Base-by-base conservation (phyloP, 2,113 vertebrate species). In the Pluvialis apricaria region DNA sequence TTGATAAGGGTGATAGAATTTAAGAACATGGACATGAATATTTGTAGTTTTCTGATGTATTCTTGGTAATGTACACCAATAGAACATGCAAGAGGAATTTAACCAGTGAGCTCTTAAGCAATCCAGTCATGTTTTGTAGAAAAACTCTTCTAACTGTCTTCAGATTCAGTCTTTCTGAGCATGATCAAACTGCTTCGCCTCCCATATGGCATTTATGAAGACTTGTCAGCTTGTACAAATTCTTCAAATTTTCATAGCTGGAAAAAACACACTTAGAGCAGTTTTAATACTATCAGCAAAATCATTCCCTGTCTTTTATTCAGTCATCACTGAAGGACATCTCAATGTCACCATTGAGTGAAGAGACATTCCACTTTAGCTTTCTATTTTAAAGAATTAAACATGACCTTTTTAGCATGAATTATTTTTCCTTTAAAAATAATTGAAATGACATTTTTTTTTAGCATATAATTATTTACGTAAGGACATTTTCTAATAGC, bases 381-480 rank as follows among this genome's bases (percentile, higher is more conserved):
- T 54, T 80, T 61, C 29, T 32, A 19, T 54, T 85, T 81, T 49
- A 55, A 92, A 81, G 38, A 65, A 76, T 26, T 25, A 29, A 28
- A 51, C 38, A 28, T 5, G 6, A 61, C 13, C 12, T 51, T 49
- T 32, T 57, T 47, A 72, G 28, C 8, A 34, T 22, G 73, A 62
- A 62, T 15, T 62, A 71, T 36, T 80, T 78, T 77, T 54, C 15
- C 4, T 58, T 65, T 7, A 25, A 69, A 73, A 32, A 31, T 38
- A 10, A 3, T 28, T 38, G 5, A 70, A 85, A 55, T 55, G 2
- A 10, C 8, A 31, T 3, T 2, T 28, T 19, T 20, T 77, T 51
- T 54, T 10, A 55, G 21, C 31, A 38, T 42, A 38, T 9, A 26
- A 12, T 36, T 81, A 29, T 34, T 81, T 58, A 55, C 0, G 0